Evolutionary conservation across 2,888 invertebrate genomes (phyloP).

Genomic region (Aphrophora alni): DNA sequence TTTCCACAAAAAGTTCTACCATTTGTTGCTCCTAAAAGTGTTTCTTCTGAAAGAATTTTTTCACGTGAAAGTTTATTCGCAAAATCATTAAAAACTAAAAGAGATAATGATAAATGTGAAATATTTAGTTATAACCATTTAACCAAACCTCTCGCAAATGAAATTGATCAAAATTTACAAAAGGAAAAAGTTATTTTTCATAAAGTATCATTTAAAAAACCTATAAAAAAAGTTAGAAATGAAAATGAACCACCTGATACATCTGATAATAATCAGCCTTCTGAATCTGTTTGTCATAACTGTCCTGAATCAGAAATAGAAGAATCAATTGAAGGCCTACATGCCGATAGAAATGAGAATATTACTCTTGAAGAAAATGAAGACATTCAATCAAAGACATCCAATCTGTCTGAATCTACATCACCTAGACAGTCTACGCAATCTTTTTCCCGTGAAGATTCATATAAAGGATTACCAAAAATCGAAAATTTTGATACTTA

Average conservation of each 20-base stretch:
- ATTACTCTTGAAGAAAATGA: neutral
- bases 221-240: too few species aligned
- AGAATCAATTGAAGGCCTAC: neutral
- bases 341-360: neutral
- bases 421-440: neutral
- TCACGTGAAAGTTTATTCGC: neutral
- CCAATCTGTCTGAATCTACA: neutral
- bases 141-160: neutral
- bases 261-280: neutral
- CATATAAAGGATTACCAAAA: constrained; percentile 20
- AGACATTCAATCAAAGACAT: neutral
- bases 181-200: neutral
- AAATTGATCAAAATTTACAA: neutral
- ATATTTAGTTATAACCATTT: too few species aligned
- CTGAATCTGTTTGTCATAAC: neutral
- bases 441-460: neutral
- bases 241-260: neutral
- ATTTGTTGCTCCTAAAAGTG: neutral
- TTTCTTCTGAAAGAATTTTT: neutral
- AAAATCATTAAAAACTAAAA: neutral
- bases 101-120: neutral
- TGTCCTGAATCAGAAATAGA: neutral
- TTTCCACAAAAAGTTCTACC: neutral
- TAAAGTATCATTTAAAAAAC: neutral
- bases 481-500: constrained; percentile 23